These are phyloP conservation scores for Ibidorhyncha struthersii DNA, from an alignment of 2,113 vertebrate genomes.

Conservation along the genomic window DNA sequence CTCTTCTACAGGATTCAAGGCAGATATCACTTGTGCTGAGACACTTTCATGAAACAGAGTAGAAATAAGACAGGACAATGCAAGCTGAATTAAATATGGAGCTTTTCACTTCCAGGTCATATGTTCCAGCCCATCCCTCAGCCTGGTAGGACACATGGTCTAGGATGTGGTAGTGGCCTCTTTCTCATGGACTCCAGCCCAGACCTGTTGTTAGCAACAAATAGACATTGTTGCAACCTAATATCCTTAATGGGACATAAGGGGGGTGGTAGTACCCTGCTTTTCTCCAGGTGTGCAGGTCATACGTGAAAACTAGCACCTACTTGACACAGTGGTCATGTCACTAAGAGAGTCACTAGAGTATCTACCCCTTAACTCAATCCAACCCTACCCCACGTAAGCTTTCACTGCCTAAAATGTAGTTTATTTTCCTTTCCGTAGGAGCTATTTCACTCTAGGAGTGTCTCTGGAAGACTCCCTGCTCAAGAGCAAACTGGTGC, in stretches of 20 bases:
- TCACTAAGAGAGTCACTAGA: not conserved
- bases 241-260: not conserved
- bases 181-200: not conserved
- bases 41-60: not conserved
- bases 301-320: not conserved
- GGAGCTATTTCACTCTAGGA: not conserved
- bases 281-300: not conserved
- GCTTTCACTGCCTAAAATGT: not conserved
- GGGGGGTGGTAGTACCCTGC: not conserved
- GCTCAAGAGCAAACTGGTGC: not conserved
- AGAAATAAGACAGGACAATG: not conserved
- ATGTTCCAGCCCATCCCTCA: not conserved
- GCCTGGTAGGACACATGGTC: not conserved
- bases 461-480: not conserved
- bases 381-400: not conserved
- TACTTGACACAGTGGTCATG: not conserved
- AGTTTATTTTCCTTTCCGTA: not conserved
- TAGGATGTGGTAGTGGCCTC: not conserved
- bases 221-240: not conserved
- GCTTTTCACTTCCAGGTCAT: not conserved
- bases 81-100: not conserved
- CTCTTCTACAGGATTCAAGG: not conserved
- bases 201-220: not conserved
- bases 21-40: not conserved
- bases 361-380: not conserved